These are phyloP conservation scores for Neopelma chrysocephalum DNA, from an alignment of 2,797 vertebrate species.

Conservation along the genomic window DNA sequence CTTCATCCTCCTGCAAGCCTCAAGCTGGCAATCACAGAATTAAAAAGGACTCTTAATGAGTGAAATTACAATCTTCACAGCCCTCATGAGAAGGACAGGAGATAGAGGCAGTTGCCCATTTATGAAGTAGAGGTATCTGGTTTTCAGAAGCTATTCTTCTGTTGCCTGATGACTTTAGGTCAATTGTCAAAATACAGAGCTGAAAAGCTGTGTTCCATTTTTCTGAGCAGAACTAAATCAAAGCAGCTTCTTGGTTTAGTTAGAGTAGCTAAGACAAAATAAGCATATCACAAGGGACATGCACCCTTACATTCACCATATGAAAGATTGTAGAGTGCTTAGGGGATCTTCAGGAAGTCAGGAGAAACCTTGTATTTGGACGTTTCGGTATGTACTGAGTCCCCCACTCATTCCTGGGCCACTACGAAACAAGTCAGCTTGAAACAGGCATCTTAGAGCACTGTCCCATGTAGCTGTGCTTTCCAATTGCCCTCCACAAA, in stretches of 20 bases:
- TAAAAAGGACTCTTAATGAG: background rate
- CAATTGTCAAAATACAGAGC: background rate
- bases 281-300: background rate
- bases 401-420: background rate
- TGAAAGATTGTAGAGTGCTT: background rate
- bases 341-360: background rate
- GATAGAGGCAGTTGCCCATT: background rate
- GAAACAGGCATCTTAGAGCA: background rate
- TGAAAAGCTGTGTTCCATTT: background rate
- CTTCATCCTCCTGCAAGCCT: background rate
- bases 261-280: background rate
- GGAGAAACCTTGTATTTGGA: background rate
- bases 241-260: background rate
- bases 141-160: background rate
- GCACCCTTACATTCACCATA: background rate
- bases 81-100: background rate
- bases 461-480: background rate
- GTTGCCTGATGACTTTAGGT: background rate
- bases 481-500: background rate
- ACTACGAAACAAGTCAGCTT: background rate
- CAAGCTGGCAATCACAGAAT: background rate
- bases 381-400: rapidly evolving
- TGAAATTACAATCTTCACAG: background rate
- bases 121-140: background rate
- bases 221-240: background rate